Conservation (phyloP, 1,140 invertebrate species). For the Adelges cooleyi region DNA sequence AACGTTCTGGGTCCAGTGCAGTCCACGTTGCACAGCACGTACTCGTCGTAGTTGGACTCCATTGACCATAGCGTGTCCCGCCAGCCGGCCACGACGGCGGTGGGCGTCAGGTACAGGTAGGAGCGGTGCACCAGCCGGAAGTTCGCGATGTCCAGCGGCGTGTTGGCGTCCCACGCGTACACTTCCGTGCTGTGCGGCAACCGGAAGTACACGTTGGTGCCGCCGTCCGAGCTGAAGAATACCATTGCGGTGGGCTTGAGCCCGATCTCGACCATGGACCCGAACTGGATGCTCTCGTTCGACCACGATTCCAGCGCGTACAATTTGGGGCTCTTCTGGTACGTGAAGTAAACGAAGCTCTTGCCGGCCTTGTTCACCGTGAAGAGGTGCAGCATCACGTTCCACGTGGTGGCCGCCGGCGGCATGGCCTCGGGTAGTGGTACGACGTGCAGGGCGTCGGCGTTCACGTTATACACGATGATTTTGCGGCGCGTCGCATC, state of each 20-base stretch:
- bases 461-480: neutral
- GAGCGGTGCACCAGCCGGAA: neutral
- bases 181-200: neutral
- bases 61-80: neutral
- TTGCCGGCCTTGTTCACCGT: neutral
- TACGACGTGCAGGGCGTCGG: too few species aligned
- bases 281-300: neutral
- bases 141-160: neutral
- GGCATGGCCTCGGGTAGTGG: neutral
- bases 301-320: neutral
- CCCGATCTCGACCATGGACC: neutral
- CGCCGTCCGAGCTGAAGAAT: neutral
- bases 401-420: too few species aligned
- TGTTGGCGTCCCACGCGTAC: conserved; percentile 2
- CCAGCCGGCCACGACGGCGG: neutral
- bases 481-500: neutral
- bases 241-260: neutral
- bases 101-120: neutral
- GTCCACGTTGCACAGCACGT: neutral
- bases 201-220: neutral
- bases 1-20: neutral
- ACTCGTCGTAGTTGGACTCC: conserved; percentile 13
- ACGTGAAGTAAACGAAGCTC: neutral
- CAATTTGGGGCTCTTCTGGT: neutral
- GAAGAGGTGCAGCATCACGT: neutral